Evolutionary conservation across 2,888 invertebrate species (phyloP).

Genomic region (Pterobdella sp.): DNA sequence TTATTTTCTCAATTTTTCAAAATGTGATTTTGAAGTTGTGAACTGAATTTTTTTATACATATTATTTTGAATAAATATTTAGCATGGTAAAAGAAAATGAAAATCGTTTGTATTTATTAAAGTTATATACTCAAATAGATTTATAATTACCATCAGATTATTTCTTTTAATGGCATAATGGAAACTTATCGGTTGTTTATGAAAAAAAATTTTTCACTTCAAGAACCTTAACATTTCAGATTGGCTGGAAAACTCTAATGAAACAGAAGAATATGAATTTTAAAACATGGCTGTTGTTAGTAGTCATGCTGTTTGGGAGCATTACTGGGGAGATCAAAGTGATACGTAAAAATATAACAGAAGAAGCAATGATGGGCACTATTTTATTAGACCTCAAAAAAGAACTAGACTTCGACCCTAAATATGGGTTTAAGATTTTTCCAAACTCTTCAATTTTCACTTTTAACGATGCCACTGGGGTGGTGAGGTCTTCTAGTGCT

Average conservation of each 20-base stretch:
- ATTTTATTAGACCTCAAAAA: conserved; percentile 22
- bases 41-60: too few species aligned
- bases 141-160: too few species aligned
- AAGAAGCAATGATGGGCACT: conserved; percentile 19
- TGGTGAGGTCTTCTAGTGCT: conserved; percentile 6
- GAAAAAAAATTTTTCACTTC: too few species aligned
- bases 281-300: neutral
- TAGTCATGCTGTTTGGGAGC: neutral
- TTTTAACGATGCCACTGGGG: conserved; percentile 15
- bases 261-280: too few species aligned
- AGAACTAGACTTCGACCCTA: conserved; percentile 13
- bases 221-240: too few species aligned
- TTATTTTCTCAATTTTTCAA: neutral
- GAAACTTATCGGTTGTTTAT: too few species aligned
- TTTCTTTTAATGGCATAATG: too few species aligned
- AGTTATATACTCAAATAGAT: too few species aligned
- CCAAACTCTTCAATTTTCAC: neutral
- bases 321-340: neutral
- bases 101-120: too few species aligned
- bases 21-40: conserved; percentile 37
- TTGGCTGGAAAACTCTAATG: too few species aligned
- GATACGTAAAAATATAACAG: conserved; percentile 18
- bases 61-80: too few species aligned
- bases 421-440: conserved; percentile 16
- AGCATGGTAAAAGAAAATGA: too few species aligned